Evolutionary conservation across 2,113 vertebrate species (phyloP), one percentile per base, ranked within the genome.

Genomic region (Cisticola juncidis): DNA sequence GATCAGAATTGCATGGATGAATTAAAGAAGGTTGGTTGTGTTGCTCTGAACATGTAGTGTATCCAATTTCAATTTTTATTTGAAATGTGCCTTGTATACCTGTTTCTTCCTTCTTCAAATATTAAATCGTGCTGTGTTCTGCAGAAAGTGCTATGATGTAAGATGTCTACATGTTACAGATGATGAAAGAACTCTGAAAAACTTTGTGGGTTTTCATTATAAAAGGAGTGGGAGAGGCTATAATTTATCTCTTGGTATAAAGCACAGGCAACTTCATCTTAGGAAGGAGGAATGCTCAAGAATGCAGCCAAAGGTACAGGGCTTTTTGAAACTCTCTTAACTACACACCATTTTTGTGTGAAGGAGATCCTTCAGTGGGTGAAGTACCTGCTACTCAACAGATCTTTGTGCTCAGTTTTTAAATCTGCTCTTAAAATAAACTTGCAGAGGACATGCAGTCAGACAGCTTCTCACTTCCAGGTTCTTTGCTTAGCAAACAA

Each of bases 401-500:
- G 57, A 35, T 31, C 14, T 22, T n/a, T 29, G 17, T 47, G 42
- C 58, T 40, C 44, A 31, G 19, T 58, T 96, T 73, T 94, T 48
- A 85, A 90, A 86, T 64, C 61, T 97, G 47, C 21, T 95, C 23
- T 76, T 77, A 62, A 21, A 87, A 50, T 82, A 81, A 81, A 28
- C 20, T 66, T 58, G 47, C 24, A 88, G 60, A 81, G 64, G 68
- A 83, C 56, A 31, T 4, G 33, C 26, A 90, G 33, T 31, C n/a
- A 42, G 45, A 80, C 68, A 88, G 36, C 44, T 84, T 53, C 77
- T 90, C 31, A 21, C 81, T 73, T 86, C 36, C 69, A 73, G 68
- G 54, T 81, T 81, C 85, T 91, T 77, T 86, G 82, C 58, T 81
- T 51, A 81, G 64, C 44, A 96, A 96, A 92, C 89, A 95, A 87